Evolutionary conservation across 1,140 invertebrate species (phyloP), one percentile per base, ranked within the genome.

Genomic region (Spodoptera litura): DNA sequence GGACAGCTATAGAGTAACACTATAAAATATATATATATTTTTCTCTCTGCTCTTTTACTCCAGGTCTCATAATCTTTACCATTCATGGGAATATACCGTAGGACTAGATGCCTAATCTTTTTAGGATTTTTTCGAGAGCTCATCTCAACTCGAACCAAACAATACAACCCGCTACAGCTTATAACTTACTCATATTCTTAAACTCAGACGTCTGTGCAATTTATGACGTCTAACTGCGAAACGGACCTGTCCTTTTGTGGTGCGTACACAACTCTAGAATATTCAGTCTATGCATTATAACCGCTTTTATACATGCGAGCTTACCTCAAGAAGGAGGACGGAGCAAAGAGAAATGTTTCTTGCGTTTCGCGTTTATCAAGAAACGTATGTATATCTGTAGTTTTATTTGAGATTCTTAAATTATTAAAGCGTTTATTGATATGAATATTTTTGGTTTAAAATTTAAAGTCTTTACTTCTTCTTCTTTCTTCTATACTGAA

Each of bases 211-310:
- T 85, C 80, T 80, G 75, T 58, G 78, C 81, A 85, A 85, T 83
- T 85, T 83, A 85, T 85, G 80, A 79, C 78, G 78, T 84, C 79
- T 81, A 85, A 85, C 84, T 83, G 78, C 56, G 78, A 75, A 52
- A 83, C 83, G 81, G 81, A 80, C 78, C 80, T 78, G 81, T 85
- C 83, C 80, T 83, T 85, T 85, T 83, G 84, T 85, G 81, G 81
- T 78, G 76, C 56, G 71, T 80, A 77, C 73, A 77, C 83, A 80
- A 76, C 55, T 71, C 66, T 44, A 58, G 78, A 76, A 76, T 80
- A 76, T 76, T 76, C 73, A 76, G 66, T 76, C 59, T 80, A 76
- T 80, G 66, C 66, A 61, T 62, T 80, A 76, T 80, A 53, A 74
- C 64, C 66, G 35, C 56, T 68, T 68, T 49, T 25, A 5, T 13